phyloP scores from a whole-genome alignment of 2,888 invertebrate species.

The Netelia virgata region DNA sequence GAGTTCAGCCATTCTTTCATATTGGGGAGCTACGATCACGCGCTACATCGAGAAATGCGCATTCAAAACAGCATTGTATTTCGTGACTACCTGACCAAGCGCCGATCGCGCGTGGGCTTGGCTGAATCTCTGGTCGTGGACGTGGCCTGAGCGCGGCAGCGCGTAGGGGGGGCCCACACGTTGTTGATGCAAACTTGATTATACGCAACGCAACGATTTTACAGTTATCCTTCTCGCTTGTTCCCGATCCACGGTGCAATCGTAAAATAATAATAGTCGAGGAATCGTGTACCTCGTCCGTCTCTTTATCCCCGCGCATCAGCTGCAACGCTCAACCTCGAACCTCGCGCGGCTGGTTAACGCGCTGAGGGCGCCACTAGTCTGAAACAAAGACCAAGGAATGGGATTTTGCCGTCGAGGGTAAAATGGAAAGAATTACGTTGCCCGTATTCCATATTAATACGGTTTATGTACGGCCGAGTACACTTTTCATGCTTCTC shows the following conservation, averaged over 20 bases:
- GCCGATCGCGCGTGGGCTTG: conserved; percentile 49
- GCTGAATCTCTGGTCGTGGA: conserved; percentile 38
- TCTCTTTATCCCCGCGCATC: too few species aligned
- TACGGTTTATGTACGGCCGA: neutral
- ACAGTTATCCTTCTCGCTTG: conserved; percentile 48
- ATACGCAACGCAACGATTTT: conserved; percentile 29
- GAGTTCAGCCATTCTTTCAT: neutral
- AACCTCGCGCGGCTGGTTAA: neutral
- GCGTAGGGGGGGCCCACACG: neutral
- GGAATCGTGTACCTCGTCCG: conserved; percentile 3
- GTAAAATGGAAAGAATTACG: conserved; percentile 29
- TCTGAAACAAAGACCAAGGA: too few species aligned
- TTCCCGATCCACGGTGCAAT: conserved; percentile 24
- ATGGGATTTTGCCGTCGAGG: too few species aligned
- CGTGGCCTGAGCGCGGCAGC: conserved; percentile 5
- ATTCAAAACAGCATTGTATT: conserved; percentile 32
- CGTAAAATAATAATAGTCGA: conserved; percentile 31
- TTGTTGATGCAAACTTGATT: conserved; percentile 9
- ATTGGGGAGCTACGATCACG: neutral
- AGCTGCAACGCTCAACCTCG: too few species aligned
- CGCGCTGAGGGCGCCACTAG: neutral
- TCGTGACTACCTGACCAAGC: neutral
- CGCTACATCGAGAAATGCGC: conserved; percentile 33
- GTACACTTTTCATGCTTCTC: neutral
- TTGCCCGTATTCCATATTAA: conserved; percentile 19